Base-by-base conservation (phyloP, 2,888 invertebrate species). In the Ophion slaviceki region DNA sequence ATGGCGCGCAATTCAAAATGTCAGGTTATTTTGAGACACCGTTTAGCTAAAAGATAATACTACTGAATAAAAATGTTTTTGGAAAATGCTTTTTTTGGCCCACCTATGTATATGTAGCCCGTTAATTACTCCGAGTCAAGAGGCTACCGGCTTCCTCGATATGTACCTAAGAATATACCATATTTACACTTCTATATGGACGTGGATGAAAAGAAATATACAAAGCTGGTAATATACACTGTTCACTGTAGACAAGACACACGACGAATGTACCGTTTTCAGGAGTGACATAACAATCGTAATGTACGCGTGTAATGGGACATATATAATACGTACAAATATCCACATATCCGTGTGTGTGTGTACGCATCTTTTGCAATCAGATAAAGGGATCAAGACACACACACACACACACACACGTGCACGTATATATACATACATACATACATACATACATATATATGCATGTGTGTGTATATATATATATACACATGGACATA, bases 371-470 rank as follows among this genome's bases (percentile, higher is more conserved):
- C 77, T 75, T 83, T 88, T 79, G 86, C 82, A 85, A 89, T 89
- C 89, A 86, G 89, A 89, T 89, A 88, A 89, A 84, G 83, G 45
- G 7, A 66, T 80, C 62, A 76, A 86, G 80, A 75, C 70, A 75
- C 47, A 64, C 45, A 59, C 59, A 78, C 10, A 8, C 20, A 59
- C 20, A 1, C 45, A 47, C 32, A 53, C 32, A 24, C 17, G 36
- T 32, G 45, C n/a, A n/a, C n/a, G n/a, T n/a, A n/a, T n/a, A 70
- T 71, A 78, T 53, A 71, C 61, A 79, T 36, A 80, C 14, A 67
- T 47, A 80, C 28, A 71, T 20, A 32, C 53, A 70, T 32, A 40
- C n/a, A 45, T 57, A 53, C 67, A 20, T 36, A 32, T 62, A 68
- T 47, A 47, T 70, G 40, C 4, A 74, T n/a, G n/a, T n/a, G n/a